These are phyloP conservation scores for Drosophila cognata DNA, from an alignment of 2,888 invertebrate genomes.

Conservation along the genomic window DNA sequence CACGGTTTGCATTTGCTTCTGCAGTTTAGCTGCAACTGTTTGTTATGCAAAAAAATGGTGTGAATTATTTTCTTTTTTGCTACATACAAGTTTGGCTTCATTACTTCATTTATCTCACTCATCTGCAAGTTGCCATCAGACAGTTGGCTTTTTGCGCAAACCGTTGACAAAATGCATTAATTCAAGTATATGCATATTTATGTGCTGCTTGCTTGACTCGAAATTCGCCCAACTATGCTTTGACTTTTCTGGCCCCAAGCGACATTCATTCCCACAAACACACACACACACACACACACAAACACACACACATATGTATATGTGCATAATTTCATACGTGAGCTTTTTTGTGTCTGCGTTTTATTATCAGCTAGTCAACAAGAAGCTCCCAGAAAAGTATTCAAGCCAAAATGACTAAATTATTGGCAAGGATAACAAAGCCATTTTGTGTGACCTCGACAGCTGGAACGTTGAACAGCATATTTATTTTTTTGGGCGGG, in stretches of 20 bases:
- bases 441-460: conserved; percentile 28
- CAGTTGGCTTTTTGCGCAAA: conserved; percentile 31
- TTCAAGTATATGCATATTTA: conserved; percentile 54
- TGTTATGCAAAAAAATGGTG: conserved; percentile 19
- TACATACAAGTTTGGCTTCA: conserved; percentile 20
- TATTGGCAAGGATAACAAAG: conserved; percentile 63
- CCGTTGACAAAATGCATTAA: conserved; percentile 66
- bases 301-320: not conserved
- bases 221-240: conserved; percentile 26
- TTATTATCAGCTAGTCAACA: conserved; percentile 32
- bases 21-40: not conserved
- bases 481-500: not conserved
- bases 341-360: conserved; percentile 18
- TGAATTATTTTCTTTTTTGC: conserved; percentile 14
- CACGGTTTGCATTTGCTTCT: conserved; percentile 6
- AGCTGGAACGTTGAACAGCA: not conserved
- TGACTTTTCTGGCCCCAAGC: conserved; percentile 12
- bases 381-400: conserved; percentile 25
- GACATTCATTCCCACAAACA: not conserved
- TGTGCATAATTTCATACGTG: not conserved
- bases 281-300: not conserved
- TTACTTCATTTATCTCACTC: conserved; percentile 15
- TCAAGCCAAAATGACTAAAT: conserved; percentile 59
- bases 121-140: not conserved
- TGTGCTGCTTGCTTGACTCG: conserved; percentile 25